Evolutionary conservation across 2,797 vertebrate species (phyloP).

Genomic region (Spheniscus humboldti): DNA sequence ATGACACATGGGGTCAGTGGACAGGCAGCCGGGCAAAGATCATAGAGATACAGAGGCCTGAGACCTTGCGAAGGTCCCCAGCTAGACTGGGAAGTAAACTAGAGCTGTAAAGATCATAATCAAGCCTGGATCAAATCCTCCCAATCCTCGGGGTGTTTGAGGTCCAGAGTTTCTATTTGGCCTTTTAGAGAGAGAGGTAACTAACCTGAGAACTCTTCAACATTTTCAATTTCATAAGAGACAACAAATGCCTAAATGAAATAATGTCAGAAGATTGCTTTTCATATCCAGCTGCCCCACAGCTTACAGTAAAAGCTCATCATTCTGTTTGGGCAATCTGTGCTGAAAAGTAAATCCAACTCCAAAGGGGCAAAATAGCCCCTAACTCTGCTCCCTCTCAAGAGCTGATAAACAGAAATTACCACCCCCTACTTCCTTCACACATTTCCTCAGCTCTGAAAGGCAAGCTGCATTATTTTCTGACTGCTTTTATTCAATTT

Average conservation of each 20-base stretch:
- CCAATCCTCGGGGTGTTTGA: not conserved
- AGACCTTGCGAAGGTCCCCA: not conserved
- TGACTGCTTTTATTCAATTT: not conserved
- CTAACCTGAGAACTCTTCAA: not conserved
- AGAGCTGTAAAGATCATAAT: not conserved
- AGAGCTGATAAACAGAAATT: not conserved
- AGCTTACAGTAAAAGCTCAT: not conserved
- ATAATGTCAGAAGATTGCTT: not conserved
- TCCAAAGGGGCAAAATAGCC: not conserved
- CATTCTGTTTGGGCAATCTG: not conserved
- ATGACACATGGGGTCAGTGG: rapidly evolving
- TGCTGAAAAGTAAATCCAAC: not conserved
- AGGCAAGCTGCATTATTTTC: not conserved
- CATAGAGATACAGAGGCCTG: not conserved
- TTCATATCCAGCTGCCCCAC: not conserved
- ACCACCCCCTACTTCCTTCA: not conserved
- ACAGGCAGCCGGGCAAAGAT: not conserved
- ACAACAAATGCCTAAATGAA: not conserved
- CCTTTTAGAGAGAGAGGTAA: not conserved
- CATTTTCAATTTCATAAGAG: not conserved
- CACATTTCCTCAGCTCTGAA: not conserved
- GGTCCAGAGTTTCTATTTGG: not conserved
- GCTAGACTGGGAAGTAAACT: not conserved
- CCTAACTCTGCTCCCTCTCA: not conserved
- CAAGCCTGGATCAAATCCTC: not conserved